Conservation (phyloP, 53 echinoderm and acorn worm species). For the Echinometra lucunter region DNA sequence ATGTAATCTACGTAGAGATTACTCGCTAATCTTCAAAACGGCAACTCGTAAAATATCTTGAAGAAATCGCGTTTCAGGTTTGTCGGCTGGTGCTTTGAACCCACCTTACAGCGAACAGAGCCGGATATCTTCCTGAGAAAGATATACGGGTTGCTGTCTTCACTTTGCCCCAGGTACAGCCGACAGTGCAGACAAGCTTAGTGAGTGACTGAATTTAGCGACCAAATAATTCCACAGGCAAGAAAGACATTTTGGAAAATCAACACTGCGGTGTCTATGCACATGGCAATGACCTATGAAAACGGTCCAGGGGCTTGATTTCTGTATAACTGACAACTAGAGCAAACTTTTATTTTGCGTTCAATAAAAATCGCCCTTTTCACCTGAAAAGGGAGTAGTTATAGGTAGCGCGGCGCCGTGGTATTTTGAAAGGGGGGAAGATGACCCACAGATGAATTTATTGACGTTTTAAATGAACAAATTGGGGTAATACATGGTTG, state of each 20-base stretch:
- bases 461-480: no score
- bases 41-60: background rate
- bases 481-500: no score
- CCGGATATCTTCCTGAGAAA: constrained; percentile 41
- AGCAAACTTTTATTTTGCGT: background rate
- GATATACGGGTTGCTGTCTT: constrained; percentile 54
- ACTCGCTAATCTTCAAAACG: background rate
- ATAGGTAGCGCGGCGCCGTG: no score
- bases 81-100: constrained; percentile 11
- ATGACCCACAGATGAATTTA: no score
- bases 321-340: background rate
- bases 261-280: background rate
- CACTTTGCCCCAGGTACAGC: constrained; percentile 53
- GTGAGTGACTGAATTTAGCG: constrained; percentile 62
- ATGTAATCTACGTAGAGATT: no score
- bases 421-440: no score
- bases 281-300: constrained; percentile 38
- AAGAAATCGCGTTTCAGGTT: constrained; percentile 24
- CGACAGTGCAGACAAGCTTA: constrained; percentile 50
- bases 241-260: background rate
- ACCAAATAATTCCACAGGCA: constrained; percentile 55
- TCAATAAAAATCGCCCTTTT: background rate
- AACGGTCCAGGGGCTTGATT: constrained; percentile 8
- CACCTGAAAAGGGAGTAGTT: background rate
- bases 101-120: background rate